Evolutionary conservation across 2,888 invertebrate genomes (phyloP).

Genomic region (Cryptosula pallasiana): DNA sequence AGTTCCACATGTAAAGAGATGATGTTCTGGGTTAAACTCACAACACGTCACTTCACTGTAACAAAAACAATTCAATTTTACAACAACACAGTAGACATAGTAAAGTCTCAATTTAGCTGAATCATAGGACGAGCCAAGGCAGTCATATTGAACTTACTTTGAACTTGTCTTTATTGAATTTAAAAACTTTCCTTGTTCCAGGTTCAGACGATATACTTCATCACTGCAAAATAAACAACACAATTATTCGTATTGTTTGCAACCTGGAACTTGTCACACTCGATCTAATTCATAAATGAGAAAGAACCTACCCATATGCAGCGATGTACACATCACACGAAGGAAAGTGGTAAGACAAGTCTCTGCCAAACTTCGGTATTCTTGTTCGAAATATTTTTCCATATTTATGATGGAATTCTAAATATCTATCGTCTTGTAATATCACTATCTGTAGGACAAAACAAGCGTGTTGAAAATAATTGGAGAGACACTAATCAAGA

Average conservation of each 20-base stretch:
- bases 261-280: not conserved
- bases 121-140: too few species aligned
- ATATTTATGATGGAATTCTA: constrained; percentile 92
- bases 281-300: too few species aligned
- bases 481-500: too few species aligned
- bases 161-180: constrained; percentile 74
- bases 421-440: constrained; percentile 79
- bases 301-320: constrained; percentile 69
- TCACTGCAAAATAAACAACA: constrained; percentile 62
- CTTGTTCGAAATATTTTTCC: constrained; percentile 84
- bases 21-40: constrained; percentile 79
- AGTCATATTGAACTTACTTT: constrained; percentile 38
- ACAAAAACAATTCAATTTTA: too few species aligned
- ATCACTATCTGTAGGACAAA: constrained; percentile 81
- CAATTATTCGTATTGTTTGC: too few species aligned
- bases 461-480: too few species aligned
- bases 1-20: constrained; percentile 79
- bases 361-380: constrained; percentile 91
- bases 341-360: constrained; percentile 81
- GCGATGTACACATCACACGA: constrained; percentile 88
- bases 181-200: constrained; percentile 90
- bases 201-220: constrained; percentile 87
- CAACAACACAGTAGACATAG: too few species aligned
- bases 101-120: too few species aligned
- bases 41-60: constrained; percentile 64